Base-by-base conservation (phyloP, 2,888 invertebrate genomes). In the Drosophila villosipedis region DNA sequence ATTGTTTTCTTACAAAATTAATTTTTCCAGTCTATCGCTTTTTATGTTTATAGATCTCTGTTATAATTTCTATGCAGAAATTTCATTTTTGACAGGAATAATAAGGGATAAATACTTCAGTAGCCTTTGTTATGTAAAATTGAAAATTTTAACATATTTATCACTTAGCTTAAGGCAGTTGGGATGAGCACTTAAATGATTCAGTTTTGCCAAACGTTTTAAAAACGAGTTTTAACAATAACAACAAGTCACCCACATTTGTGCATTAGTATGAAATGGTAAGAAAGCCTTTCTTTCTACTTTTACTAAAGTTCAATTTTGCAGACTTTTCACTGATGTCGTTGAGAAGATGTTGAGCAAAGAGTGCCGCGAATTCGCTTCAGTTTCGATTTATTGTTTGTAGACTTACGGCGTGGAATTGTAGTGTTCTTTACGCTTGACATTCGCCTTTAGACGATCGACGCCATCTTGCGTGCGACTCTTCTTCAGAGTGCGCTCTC, bases 321-420 rank as follows among this genome's bases (percentile, higher is more conserved):
- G 47, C 14, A 16, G 7, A 2, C 14, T 9, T 47, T 9, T 47
- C 16, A 47, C 22, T 25, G 22, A 4, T 47, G 4, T 9, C 2
- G 22, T 22, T 22, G 14, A 22, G 22, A 1, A 25, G 14, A 9
- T 47, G 9, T 16, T 47, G 47, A 16, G 22, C 4, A 22, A 28
- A 28, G 10, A 50, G 19, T 19, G 19, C 25, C 3, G 5, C 28
- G 16, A 53, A 53, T 58, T 37, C 30, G 33, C 47, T 9, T 22
- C 47, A 19, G 3, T 10, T 41, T 47, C 47, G 22, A 22, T 10
- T 19, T 16, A 4, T 4, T 5, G 14, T 49, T 66, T 64, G 28
- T 14, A 16, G 33, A 83, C 83, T 83, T 83, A 83, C 83, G 83
- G 83, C 28, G 83, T 84, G 25, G 83, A 83, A 25, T 72, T 83